A percentile compares a stretch with the other conserved stretches of the same genome.
Evolutionary conservation across 2,797 vertebrate species (phyloP).

Genomic region (Varecia variegata): DNA sequence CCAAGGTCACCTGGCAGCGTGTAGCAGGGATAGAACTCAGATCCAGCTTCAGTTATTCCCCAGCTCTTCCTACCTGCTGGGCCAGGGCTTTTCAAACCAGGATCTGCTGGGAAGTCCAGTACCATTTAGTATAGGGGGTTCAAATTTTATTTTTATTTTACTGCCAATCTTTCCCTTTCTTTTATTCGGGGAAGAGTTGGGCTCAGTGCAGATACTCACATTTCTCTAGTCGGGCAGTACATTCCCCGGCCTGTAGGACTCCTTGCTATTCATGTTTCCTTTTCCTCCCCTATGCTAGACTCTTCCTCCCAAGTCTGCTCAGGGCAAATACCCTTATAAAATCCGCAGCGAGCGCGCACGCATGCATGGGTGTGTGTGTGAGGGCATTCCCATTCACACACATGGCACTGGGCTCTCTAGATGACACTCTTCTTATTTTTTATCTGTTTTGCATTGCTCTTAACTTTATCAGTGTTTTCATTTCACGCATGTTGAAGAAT

Average conservation of each 20-base stretch:
- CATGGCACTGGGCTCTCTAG: background rate
- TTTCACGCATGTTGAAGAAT: background rate
- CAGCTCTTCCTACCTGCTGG: background rate
- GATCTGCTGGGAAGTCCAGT: background rate
- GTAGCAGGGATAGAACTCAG: accelerated
- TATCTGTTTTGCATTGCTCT: background rate
- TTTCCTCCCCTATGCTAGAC: accelerated
- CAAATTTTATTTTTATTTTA: background rate
- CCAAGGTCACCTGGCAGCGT: accelerated
- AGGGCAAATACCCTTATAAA: background rate
- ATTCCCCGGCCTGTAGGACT: accelerated
- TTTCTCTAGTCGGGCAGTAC: accelerated
- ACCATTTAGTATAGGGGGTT: background rate
- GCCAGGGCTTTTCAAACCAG: background rate
- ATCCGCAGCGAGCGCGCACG: background rate
- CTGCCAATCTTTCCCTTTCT: background rate
- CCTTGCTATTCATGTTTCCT: accelerated
- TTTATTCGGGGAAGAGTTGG: background rate
- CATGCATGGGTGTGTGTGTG: background rate
- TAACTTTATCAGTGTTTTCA: background rate
- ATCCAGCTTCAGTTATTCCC: no score
- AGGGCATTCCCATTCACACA: no score
- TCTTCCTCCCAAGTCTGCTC: accelerated
- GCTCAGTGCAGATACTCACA: accelerated
- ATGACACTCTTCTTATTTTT: background rate